These are phyloP conservation scores for Acronicta psi DNA, from an alignment of 2,888 invertebrate genomes.

Conservation along the genomic window DNA sequence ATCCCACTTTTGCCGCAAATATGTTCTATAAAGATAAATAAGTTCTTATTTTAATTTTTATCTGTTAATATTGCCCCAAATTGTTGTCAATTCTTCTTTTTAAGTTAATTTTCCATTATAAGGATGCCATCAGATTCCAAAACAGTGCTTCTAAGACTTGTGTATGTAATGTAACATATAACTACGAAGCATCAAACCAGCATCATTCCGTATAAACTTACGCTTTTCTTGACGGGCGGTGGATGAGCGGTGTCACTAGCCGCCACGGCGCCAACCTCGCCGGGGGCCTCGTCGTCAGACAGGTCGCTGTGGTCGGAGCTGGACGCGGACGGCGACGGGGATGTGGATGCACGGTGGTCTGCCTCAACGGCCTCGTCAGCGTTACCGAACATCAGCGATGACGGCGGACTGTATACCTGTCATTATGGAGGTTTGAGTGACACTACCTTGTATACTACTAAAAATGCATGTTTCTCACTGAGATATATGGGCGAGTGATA, in stretches of 20 bases:
- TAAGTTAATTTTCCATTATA: no score
- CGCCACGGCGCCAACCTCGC: conserved; percentile 55
- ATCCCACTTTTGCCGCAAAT: no score
- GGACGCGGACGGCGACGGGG: conserved; percentile 93
- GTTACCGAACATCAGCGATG: conserved; percentile 95
- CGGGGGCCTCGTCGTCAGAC: conserved; percentile 80
- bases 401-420: conserved; percentile 97
- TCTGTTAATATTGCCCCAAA: no score
- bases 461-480: no score
- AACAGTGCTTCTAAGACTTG: no score
- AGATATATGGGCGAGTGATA: no score
- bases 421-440: not conserved
- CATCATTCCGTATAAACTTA: conserved; percentile 56
- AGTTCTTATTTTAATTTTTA: no score
- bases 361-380: conserved; percentile 85
- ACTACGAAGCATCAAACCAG: not conserved
- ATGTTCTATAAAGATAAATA: no score
- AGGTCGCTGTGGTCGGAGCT: conserved; percentile 87
- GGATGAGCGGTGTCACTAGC: conserved; percentile 59
- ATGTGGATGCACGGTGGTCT: conserved; percentile 88
- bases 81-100: no score
- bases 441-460: no score
- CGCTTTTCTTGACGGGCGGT: conserved; percentile 82
- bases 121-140: no score
- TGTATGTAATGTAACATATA: no score